Evolutionary conservation across 2,888 invertebrate genomes (phyloP), one percentile per base, ranked within the genome.

Genomic region (Clanis bilineata): DNA sequence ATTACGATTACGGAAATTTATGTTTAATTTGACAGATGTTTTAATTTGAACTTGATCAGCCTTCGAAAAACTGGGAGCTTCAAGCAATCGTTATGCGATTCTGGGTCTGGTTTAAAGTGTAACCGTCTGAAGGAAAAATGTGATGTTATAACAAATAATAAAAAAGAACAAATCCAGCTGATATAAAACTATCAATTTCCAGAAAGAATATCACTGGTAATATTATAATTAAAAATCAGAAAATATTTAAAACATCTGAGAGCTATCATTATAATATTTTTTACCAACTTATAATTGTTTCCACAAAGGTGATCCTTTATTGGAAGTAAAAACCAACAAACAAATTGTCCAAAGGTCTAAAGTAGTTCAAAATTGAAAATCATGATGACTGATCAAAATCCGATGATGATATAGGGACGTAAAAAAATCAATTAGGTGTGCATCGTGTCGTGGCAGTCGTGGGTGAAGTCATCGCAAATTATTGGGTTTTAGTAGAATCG

Each of bases 381-480:
- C 51, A 51, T 51, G 51, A 7, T 51, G 51, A 51, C 47, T 18
- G 23, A 22, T 15, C 32, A 32, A 9, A 28, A 18, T 5, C 10
- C 18, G 32, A 32, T 28, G 47, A 51, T 51, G 18, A 32, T 32
- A 32, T 32, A 28, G 15, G 47, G 28, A 28, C 15, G 25, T 28
- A 47, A 51, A 51, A 43, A 51, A 51, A 51, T 32, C 51, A 51
- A 51, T 51, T 51, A 51, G 32, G 51, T 18, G 32, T 32, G 18
- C 32, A 51, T 51, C 47, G 22, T 45, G 10, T 43, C 36, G 36
- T 9, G 36, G 44, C n/a, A n/a, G n/a, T 45, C 21, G 23, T 25
- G 45, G n/a, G 10, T 51, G 32, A 51, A 51, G 51, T 51, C 51
- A 51, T 51, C 51, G 51, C 51, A 51, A 51, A 51, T 51, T 51